Evolutionary conservation across 2,888 invertebrate genomes (phyloP), one percentile per base, ranked within the genome.

Genomic region (Polydesmus complanatus): DNA sequence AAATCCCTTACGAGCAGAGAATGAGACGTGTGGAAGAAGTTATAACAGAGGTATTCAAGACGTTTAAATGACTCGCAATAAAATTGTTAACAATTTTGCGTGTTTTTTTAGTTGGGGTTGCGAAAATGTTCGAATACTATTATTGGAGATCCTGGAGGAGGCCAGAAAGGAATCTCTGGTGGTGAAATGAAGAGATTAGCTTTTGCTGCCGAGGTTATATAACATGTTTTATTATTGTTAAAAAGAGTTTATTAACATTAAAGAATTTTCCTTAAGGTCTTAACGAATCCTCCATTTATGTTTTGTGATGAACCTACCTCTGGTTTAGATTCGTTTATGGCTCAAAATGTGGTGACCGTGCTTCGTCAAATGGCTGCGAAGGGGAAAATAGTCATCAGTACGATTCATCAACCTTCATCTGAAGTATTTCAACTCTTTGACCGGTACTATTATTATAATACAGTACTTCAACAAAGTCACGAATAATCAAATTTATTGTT

Each of bases 251-350:
- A 51, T 14, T 37, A 8, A 8, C 8, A 14, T 37, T 19, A 19
- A 8, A 47, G 48, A 14, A 47, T 14, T 47, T 47, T 47, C 11
- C 48, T 53, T 22, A 48, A 61, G 57, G 48, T 49, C 19, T 78
- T 96, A 53, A 96, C 94, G 0, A 90, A 97, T 77, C 97, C 97
- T 0, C 85, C 91, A 0, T 77, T 97, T 52, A 83, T 97, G 81
- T 92, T 97, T 72, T 95, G 95, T 72, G 97, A 97, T 70, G 97
- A 97, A 70, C 96, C 96, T 0, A 97, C 96, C 0, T 94, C 94
- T 0, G 94, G 96, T 1, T 77, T 97, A 61, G 97, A 97, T 74
- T 93, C 95, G 0, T 95, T 88, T 70, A 96, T 95, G 92, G 96
- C 97, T 0, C 85, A 89, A 71, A 93, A 88, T 73, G 91, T 96